A percentile compares a stretch with the other conserved stretches of the same genome.
phyloP scores from a whole-genome alignment of 2,113 vertebrate genomes.

The Phrynosoma blainvillii region DNA sequence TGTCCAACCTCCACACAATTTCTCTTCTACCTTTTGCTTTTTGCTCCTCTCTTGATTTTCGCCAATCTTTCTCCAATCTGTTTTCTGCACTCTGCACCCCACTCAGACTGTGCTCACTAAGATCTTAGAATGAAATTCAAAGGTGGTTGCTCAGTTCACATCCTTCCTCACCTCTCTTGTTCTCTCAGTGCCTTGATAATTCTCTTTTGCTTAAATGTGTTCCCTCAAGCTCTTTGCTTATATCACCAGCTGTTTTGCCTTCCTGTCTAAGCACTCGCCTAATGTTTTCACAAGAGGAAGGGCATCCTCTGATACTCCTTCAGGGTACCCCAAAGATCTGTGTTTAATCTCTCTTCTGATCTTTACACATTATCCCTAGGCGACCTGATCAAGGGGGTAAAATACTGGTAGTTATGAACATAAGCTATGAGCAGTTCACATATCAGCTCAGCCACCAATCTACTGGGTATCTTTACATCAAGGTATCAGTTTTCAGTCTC shows the following conservation, averaged over 20 bases:
- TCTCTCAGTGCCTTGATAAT: no score
- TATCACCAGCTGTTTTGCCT: background rate
- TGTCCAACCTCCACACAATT: background rate
- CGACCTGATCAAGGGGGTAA: background rate
- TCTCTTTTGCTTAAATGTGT: no score
- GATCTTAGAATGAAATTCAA: background rate
- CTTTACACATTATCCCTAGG: background rate
- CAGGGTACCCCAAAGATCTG: no score
- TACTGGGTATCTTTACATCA: background rate
- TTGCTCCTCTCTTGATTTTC: background rate
- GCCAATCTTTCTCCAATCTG: background rate
- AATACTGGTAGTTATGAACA: background rate
- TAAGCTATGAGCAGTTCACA: background rate
- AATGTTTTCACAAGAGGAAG: background rate
- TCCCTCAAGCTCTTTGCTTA: background rate
- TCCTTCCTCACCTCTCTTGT: no score
- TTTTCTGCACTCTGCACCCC: background rate
- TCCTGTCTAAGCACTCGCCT: background rate
- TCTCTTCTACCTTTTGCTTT: background rate
- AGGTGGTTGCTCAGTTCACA: no score
- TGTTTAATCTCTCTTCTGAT: no score
- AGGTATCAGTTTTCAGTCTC: no score
- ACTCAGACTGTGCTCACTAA: background rate
- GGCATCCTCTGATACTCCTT: background rate
- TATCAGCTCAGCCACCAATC: background rate